A percentile compares a stretch with the other conserved stretches of the same genome.
These are phyloP conservation scores for Trichomalopsis sarcophagae DNA, from an alignment of 1,140 invertebrate genomes.

Conservation along the genomic window DNA sequence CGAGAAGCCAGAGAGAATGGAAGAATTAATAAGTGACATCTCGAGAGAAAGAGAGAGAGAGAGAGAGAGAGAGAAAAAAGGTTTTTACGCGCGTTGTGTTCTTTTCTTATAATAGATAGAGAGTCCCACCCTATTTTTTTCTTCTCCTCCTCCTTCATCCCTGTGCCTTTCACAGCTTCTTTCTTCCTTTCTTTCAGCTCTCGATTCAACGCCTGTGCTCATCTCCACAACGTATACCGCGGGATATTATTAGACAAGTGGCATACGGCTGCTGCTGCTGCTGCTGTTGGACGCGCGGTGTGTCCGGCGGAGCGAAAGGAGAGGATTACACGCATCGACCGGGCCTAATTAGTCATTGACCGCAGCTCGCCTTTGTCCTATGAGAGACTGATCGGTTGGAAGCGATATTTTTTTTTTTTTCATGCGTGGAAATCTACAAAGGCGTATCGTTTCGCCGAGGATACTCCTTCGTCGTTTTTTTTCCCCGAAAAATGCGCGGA, in stretches of 20 bases:
- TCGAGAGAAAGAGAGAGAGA: constrained; percentile 56
- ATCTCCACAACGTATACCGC: not conserved
- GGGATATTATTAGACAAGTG: constrained; percentile 15
- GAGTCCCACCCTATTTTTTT: constrained; percentile 13
- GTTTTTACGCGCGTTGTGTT: constrained; percentile 61
- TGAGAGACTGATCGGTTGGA: too few species aligned
- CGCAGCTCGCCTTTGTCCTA: not conserved
- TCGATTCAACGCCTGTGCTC: constrained; percentile 33
- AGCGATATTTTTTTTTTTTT: too few species aligned
- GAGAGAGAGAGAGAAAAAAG: constrained; percentile 60
- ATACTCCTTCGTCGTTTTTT: not conserved
- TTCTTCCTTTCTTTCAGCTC: constrained; percentile 52
- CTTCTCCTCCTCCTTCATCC: not conserved
- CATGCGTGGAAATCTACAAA: too few species aligned
- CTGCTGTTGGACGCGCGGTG: not conserved
- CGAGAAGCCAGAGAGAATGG: constrained; percentile 59
- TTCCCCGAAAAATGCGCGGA: not conserved
- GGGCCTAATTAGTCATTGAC: not conserved
- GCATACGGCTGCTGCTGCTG: too few species aligned
- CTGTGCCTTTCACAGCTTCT: constrained; percentile 45
- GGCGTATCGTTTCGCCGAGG: not conserved
- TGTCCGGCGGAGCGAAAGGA: too few species aligned
- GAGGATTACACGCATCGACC: not conserved
- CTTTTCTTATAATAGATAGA: constrained; percentile 16
- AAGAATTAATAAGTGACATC: constrained; percentile 75